These are phyloP conservation scores for Lithophane semibrunnea DNA, from an alignment of 2,888 invertebrate species.

Conservation along the genomic window DNA sequence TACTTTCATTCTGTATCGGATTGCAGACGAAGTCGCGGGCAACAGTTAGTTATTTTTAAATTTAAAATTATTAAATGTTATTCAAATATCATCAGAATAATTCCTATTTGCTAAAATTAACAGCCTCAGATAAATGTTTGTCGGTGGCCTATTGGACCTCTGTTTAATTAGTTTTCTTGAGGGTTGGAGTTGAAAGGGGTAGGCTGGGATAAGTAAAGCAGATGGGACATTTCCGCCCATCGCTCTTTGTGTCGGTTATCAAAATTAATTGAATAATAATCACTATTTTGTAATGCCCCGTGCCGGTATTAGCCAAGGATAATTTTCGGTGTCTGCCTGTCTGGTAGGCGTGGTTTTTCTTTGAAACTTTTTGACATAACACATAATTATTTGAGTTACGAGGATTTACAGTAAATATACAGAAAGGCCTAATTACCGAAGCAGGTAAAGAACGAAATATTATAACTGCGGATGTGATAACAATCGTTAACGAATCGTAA, in stretches of 20 bases:
- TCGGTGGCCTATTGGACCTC: slow-evolving; percentile 16
- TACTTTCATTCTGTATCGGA: too few relatives aligned
- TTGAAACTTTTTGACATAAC: not conserved
- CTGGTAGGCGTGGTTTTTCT: not conserved
- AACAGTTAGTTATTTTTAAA: too few relatives aligned
- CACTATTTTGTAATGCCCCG: not conserved
- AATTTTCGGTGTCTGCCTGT: not conserved
- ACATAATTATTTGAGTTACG: not conserved
- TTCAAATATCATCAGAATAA: slow-evolving; percentile 12
- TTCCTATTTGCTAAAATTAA: slow-evolving; percentile 32
- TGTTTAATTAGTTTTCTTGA: slow-evolving; percentile 46
- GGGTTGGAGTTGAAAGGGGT: slow-evolving; percentile 44
- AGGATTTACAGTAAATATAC: too few relatives aligned
- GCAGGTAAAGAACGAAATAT: too few relatives aligned
- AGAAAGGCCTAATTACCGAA: not conserved
- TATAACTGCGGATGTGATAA: not conserved
- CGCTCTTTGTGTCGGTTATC: slow-evolving; percentile 32
- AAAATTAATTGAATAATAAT: slow-evolving; percentile 45
- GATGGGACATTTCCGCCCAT: slow-evolving; percentile 43
- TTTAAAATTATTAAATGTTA: not conserved
- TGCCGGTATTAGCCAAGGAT: not conserved
- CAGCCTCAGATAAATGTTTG: slow-evolving; percentile 34
- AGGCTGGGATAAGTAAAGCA: slow-evolving; percentile 39
- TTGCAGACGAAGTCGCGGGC: too few relatives aligned
- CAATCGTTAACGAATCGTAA: not conserved